phyloP scores from a whole-genome alignment of 2,797 vertebrate genomes.

The Dendrocincla fuliginosa region DNA sequence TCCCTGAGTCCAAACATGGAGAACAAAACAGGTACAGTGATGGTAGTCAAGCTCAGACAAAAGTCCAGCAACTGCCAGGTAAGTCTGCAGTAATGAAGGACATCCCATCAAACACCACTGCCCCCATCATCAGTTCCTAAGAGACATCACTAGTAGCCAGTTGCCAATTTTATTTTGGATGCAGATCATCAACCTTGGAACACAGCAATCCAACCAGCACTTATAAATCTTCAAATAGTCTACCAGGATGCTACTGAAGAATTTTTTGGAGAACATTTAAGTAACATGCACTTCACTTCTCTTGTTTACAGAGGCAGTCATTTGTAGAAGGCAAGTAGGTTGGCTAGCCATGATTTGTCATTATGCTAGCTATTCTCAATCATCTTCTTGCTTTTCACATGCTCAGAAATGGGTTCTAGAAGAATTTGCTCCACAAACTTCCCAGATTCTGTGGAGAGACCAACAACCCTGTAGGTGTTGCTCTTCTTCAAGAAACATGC shows the following conservation, averaged over 20 bases:
- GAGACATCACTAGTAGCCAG: neutral
- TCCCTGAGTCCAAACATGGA: accelerated
- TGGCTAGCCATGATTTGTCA: neutral
- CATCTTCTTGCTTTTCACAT: neutral
- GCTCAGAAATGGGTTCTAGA: neutral
- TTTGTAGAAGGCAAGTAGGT: neutral
- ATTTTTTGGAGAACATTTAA: neutral
- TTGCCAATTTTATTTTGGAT: neutral
- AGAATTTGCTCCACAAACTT: neutral
- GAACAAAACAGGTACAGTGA: neutral
- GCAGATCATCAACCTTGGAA: neutral
- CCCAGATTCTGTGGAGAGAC: neutral
- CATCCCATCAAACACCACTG: neutral
- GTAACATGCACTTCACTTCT: neutral
- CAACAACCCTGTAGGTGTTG: neutral
- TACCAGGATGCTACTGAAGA: neutral
- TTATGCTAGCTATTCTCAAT: neutral
- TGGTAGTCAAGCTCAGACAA: neutral
- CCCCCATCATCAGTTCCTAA: neutral
- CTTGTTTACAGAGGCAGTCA: neutral
- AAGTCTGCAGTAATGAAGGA: neutral
- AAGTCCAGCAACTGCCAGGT: neutral
- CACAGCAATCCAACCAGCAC: neutral
- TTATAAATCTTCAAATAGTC: neutral
- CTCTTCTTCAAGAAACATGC: neutral